Evolutionary conservation across 2,113 vertebrate species (phyloP).

Genomic region (Scopus umbretta): DNA sequence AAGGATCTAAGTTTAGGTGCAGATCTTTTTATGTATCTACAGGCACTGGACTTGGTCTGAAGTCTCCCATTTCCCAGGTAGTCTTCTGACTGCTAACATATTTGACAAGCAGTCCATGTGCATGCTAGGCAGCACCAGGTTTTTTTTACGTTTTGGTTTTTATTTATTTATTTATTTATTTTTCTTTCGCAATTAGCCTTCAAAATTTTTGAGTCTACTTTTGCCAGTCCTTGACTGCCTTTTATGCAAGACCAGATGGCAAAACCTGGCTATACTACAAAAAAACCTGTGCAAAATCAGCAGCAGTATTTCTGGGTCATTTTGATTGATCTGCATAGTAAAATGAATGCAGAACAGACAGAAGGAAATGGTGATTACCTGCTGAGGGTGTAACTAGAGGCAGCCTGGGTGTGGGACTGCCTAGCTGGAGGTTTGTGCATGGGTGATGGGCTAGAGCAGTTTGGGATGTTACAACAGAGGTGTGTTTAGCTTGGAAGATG

Average conservation of each 20-base stretch:
- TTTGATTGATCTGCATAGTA: neutral
- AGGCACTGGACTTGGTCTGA: neutral
- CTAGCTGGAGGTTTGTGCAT: neutral
- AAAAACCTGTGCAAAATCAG: neutral
- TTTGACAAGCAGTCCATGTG: fast-evolving
- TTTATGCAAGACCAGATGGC: neutral
- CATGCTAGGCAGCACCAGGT: neutral
- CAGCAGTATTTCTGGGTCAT: neutral
- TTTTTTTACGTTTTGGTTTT: too few relatives aligned
- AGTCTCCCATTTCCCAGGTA: neutral
- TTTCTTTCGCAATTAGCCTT: neutral
- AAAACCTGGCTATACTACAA: neutral
- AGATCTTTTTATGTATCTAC: neutral
- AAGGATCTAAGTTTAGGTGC: neutral
- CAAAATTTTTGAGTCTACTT: neutral
- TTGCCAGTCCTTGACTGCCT: neutral
- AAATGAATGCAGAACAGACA: neutral
- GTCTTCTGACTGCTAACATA: neutral
- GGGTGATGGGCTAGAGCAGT: neutral
- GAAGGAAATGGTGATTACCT: neutral
- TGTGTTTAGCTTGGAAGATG: neutral
- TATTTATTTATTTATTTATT: too few relatives aligned
- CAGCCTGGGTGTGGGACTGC: neutral
- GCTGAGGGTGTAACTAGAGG: neutral
- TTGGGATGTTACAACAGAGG: neutral